phyloP scores from a whole-genome alignment of 1,140 invertebrate species.

The Bombus pascuorum region DNA sequence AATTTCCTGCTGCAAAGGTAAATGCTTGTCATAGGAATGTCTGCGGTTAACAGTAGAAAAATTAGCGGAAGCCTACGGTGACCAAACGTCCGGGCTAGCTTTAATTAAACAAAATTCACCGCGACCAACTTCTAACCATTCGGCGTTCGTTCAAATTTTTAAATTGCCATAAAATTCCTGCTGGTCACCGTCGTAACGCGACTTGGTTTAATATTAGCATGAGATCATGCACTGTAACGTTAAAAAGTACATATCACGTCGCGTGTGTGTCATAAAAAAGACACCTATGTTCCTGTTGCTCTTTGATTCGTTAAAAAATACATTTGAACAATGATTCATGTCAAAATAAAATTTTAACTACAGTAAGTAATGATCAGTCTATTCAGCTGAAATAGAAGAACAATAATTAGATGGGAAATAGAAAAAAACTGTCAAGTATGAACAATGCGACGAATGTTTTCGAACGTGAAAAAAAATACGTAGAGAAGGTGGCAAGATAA shows the following conservation, averaged over 20 bases:
- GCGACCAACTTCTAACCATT: neutral
- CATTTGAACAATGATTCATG: neutral
- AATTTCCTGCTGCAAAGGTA: neutral
- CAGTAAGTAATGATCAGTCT: neutral
- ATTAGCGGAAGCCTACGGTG: neutral
- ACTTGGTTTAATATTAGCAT: neutral
- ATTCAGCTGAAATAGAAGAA: neutral
- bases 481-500: conserved; percentile 12
- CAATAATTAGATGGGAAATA: neutral
- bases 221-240: no score
- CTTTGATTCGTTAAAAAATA: neutral
- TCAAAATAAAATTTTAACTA: neutral
- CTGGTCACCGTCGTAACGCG: neutral
- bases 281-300: neutral
- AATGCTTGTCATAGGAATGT: no score
- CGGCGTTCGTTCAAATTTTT: conserved; percentile 16
- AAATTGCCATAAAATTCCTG: conserved; percentile 5
- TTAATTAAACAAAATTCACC: conserved; percentile 45
- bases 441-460: conserved; percentile 13
- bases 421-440: neutral
- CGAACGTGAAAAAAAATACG: neutral
- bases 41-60: neutral
- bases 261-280: neutral
- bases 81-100: neutral
- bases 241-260: neutral